These are phyloP conservation scores for Coracias cyanogaster DNA, from an alignment of 2,797 vertebrate species.

Conservation along the genomic window DNA sequence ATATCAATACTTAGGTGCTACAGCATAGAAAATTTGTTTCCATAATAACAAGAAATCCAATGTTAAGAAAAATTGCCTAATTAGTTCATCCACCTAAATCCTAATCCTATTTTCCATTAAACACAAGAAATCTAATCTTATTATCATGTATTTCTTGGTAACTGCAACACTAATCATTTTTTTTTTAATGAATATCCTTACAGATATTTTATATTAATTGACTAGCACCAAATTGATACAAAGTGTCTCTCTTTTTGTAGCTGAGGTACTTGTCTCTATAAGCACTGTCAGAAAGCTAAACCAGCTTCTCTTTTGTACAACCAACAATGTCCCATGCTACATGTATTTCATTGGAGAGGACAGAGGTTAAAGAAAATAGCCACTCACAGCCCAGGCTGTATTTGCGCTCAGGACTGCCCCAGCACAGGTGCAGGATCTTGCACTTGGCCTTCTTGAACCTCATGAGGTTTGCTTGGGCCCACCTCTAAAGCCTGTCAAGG, in stretches of 20 bases:
- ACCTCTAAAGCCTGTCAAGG: not conserved
- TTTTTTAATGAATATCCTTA: not conserved
- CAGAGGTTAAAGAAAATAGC: too few relatives aligned
- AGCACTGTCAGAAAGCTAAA: too few relatives aligned
- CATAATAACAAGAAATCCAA: not conserved
- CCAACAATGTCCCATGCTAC: too few relatives aligned
- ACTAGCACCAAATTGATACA: not conserved
- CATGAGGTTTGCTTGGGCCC: not conserved
- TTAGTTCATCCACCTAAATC: not conserved
- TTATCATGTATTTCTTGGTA: too few relatives aligned
- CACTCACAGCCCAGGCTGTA: too few relatives aligned
- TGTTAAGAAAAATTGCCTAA: not conserved
- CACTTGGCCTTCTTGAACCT: not conserved
- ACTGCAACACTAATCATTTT: too few relatives aligned
- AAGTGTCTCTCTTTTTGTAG: not conserved
- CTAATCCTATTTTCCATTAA: not conserved
- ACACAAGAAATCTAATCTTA: not conserved
- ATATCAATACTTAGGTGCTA: not conserved
- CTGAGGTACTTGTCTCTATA: not conserved
- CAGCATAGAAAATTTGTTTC: not conserved
- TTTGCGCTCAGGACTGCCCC: too few relatives aligned
- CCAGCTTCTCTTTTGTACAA: too few relatives aligned
- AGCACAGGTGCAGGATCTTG: too few relatives aligned
- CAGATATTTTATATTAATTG: not conserved
- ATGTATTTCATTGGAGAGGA: too few relatives aligned